These are phyloP conservation scores for Drosophila nannoptera DNA, from an alignment of 1,140 invertebrate genomes.

Conservation along the genomic window DNA sequence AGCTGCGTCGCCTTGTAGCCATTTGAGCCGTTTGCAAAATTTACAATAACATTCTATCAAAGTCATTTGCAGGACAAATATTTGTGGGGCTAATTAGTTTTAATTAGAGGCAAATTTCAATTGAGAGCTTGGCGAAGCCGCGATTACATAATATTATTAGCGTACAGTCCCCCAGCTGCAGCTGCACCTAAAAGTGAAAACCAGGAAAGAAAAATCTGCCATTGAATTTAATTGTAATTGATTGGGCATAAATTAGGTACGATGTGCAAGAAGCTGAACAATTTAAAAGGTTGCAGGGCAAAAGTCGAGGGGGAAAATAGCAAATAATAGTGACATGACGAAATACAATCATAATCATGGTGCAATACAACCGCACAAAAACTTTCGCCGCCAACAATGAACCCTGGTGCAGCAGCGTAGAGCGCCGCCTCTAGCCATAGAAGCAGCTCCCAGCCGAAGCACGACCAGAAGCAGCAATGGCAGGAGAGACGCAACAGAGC, in stretches of 20 bases:
- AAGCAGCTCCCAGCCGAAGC: background rate
- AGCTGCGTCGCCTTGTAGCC: background rate
- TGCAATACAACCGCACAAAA: slow-evolving; percentile 62
- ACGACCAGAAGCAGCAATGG: background rate
- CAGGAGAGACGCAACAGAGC: slow-evolving; percentile 34
- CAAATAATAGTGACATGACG: slow-evolving; percentile 76
- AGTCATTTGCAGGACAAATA: slow-evolving; percentile 67
- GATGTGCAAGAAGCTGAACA: slow-evolving; percentile 16
- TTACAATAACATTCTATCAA: slow-evolving; percentile 68
- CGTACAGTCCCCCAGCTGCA: too few species aligned
- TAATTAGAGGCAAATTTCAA: slow-evolving; percentile 48
- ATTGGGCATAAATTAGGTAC: slow-evolving; percentile 57
- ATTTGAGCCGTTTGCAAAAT: slow-evolving; percentile 33
- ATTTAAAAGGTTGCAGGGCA: slow-evolving; percentile 47
- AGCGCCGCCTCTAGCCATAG: background rate
- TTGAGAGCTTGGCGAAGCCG: slow-evolving; percentile 34
- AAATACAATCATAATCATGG: slow-evolving; percentile 74
- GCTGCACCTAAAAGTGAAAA: too few species aligned
- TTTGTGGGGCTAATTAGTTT: slow-evolving; percentile 66
- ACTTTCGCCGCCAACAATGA: slow-evolving; percentile 70
- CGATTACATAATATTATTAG: slow-evolving; percentile 46
- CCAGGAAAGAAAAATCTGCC: slow-evolving; percentile 1
- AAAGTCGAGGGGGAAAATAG: slow-evolving; percentile 73
- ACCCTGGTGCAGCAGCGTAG: background rate
- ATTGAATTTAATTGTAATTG: slow-evolving; percentile 51